Evolutionary conservation across 1,140 invertebrate species (phyloP).

Genomic region (Berghia stephanieae): DNA sequence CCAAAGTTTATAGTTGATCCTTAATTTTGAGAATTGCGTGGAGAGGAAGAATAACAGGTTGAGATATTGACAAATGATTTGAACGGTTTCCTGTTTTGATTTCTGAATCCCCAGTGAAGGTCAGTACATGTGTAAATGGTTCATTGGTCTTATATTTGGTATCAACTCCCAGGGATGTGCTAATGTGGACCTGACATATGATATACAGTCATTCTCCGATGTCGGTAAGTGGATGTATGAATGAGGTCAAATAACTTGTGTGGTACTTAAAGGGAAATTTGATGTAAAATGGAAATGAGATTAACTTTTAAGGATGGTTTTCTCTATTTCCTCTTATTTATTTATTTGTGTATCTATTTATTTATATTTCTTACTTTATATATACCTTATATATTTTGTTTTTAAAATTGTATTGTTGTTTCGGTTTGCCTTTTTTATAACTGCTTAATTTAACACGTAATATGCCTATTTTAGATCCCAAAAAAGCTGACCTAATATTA

Average conservation of each 20-base stretch:
- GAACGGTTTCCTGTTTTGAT: too few species aligned
- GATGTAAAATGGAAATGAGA: too few species aligned
- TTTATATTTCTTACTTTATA: too few species aligned
- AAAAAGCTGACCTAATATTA: not conserved
- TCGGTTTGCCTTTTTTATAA: not conserved
- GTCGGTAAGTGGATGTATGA: conserved; percentile 57
- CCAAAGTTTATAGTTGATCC: too few species aligned
- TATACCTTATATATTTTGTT: too few species aligned
- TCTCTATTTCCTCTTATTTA: too few species aligned
- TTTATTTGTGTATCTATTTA: too few species aligned
- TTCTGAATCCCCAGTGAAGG: conserved; percentile 54
- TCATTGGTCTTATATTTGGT: conserved; percentile 92
- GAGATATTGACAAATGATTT: too few species aligned
- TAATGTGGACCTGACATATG: conserved; percentile 92
- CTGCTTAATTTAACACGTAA: not conserved
- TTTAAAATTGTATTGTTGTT: too few species aligned
- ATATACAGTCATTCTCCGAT: conserved; percentile 89
- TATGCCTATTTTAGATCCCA: not conserved
- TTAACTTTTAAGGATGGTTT: too few species aligned
- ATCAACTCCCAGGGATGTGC: conserved; percentile 74
- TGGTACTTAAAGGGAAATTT: not conserved
- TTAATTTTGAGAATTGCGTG: too few species aligned
- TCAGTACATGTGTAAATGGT: conserved; percentile 84
- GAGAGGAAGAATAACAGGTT: too few species aligned
- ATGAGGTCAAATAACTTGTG: not conserved